These are phyloP conservation scores for Vulpes ferrilata DNA, from an alignment of 2,113 vertebrate species.

Conservation along the genomic window DNA sequence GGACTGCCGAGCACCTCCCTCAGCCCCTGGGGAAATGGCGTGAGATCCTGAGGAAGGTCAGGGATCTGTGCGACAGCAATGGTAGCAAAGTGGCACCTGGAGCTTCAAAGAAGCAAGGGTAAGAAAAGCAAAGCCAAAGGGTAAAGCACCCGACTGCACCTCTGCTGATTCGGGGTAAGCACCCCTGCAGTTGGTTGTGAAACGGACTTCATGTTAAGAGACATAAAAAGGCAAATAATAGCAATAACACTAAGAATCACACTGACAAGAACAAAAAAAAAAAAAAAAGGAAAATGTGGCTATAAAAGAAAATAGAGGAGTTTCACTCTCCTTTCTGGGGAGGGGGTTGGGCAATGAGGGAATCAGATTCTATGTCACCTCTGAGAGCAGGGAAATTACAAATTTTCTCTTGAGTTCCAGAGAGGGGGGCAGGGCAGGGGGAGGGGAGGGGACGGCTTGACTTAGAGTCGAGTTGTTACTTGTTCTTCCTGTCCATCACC, in stretches of 20 bases:
- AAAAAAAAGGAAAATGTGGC: conserved; percentile 57
- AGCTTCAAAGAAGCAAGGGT: conserved; percentile 65
- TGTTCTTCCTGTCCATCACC: conserved; percentile 95
- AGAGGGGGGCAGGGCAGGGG: conserved; percentile 51
- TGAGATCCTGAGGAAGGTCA: conserved; percentile 67
- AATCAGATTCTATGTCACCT: conserved; percentile 67
- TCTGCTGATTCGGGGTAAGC: conserved; percentile 60
- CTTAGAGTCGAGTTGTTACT: conserved; percentile 96
- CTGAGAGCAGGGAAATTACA: conserved; percentile 83
- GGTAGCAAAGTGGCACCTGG: conserved; percentile 75
- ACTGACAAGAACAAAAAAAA: conserved; percentile 42
- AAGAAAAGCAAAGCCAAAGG: conserved; percentile 71
- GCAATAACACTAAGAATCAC: background rate
- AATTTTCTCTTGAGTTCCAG: conserved; percentile 79
- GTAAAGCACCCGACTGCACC: conserved; percentile 68
- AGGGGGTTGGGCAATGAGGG: background rate
- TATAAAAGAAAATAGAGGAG: conserved; percentile 70
- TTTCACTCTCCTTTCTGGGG: conserved; percentile 43
- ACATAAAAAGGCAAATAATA: conserved; percentile 77
- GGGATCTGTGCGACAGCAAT: conserved; percentile 63
- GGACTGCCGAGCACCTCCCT: conserved; percentile 64
- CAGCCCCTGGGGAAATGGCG: conserved; percentile 50
- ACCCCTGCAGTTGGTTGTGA: conserved; percentile 60
- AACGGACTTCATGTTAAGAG: conserved; percentile 63
- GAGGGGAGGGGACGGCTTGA: conserved; percentile 45